Conservation (phyloP, 2,113 vertebrate species). For the Catagonus wagneri region DNA sequence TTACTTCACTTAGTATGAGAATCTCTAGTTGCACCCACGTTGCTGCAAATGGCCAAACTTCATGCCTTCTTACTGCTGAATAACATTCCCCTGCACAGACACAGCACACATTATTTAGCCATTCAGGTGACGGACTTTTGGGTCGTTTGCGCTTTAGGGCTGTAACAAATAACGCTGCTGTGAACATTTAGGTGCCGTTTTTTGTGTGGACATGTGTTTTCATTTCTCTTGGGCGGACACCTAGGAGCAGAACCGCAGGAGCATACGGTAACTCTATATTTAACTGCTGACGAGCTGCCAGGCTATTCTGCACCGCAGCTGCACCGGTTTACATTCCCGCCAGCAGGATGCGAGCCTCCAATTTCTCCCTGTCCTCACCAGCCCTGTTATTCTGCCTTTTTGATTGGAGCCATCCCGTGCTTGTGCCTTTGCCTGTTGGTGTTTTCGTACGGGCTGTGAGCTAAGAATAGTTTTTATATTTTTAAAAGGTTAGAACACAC, state of each 20-base stretch:
- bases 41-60: too few species aligned
- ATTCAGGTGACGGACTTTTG: not conserved
- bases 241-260: not conserved
- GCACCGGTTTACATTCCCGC: not conserved
- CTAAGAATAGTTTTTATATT: conserved; percentile 29
- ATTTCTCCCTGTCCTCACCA: not conserved
- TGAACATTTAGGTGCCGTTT: not conserved
- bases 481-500: not conserved
- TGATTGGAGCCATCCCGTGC: not conserved
- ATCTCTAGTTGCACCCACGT: too few species aligned
- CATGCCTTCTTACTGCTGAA: not conserved
- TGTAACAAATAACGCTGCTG: not conserved
- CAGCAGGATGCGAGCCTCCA: rapidly evolving
- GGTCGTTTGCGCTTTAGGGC: not conserved
- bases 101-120: not conserved
- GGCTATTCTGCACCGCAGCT: not conserved
- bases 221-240: not conserved
- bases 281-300: not conserved
- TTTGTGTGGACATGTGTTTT: not conserved
- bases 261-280: not conserved
- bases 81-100: rapidly evolving
- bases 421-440: not conserved
- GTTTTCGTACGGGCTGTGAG: not conserved
- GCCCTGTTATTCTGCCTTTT: not conserved
- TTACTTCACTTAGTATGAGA: too few species aligned